Conservation (phyloP, 1,140 invertebrate genomes). For the Diabrotica undecimpunctata region DNA sequence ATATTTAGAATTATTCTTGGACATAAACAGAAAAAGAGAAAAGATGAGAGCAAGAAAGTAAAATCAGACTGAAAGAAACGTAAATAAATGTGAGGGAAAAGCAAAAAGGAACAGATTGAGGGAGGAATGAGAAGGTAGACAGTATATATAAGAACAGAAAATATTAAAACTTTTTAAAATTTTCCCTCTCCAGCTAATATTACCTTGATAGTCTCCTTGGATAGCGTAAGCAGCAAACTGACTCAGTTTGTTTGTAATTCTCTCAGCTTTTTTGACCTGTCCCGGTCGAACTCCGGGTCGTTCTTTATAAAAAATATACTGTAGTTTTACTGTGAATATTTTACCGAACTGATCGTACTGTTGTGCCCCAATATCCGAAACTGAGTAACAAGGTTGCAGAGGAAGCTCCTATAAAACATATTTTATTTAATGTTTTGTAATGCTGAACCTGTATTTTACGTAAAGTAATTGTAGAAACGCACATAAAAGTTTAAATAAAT, state of each 20-base stretch:
- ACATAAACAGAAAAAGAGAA: not conserved
- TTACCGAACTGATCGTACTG: constrained; percentile 98
- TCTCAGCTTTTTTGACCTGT: constrained; percentile 90
- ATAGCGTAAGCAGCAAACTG: constrained; percentile 94
- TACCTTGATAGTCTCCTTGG: constrained; percentile 84
- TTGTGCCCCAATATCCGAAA: constrained; percentile 89
- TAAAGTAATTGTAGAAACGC: no score
- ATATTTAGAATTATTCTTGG: not conserved
- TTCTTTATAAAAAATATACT: constrained; percentile 98
- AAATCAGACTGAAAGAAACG: no score
- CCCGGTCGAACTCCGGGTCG: constrained; percentile 93
- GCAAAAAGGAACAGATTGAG: no score
- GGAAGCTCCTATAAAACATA: constrained; percentile 64
- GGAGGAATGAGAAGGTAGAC: no score
- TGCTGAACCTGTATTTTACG: no score
- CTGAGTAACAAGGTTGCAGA: constrained; percentile 87
- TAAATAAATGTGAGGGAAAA: no score
- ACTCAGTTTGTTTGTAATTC: constrained; percentile 84
- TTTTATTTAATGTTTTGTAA: no score
- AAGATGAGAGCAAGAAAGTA: no score
- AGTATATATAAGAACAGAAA: no score
- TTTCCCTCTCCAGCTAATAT: not conserved
- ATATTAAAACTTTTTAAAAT: no score
- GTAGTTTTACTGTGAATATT: constrained; percentile 97
- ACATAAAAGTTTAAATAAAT: no score